These are phyloP conservation scores for Apotomis capreana DNA, from an alignment of 2,888 invertebrate species.

Conservation along the genomic window DNA sequence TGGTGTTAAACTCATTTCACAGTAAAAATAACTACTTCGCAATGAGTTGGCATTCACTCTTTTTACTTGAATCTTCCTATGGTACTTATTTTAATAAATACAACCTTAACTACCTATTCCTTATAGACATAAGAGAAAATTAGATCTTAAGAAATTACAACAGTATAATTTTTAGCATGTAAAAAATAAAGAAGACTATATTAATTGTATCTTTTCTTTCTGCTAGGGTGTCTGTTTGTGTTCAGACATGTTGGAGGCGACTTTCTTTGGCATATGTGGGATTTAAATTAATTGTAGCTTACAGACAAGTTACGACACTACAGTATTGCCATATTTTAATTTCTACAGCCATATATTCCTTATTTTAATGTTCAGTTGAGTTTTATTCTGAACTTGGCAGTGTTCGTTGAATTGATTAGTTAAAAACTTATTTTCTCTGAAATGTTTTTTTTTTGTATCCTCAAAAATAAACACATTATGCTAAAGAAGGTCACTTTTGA, in stretches of 20 bases:
- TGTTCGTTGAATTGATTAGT: too few species aligned
- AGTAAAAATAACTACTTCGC: too few species aligned
- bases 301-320: too few species aligned
- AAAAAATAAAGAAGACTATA: constrained; percentile 68
- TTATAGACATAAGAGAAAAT: constrained; percentile 35
- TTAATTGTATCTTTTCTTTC: constrained; percentile 72
- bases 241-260: constrained; percentile 80
- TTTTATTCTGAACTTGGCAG: too few species aligned
- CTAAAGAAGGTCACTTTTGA: constrained; percentile 74
- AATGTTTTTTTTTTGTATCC: too few species aligned
- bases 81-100: too few species aligned
- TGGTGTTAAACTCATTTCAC: constrained; percentile 24
- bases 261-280: constrained; percentile 59
- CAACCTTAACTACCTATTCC: not conserved
- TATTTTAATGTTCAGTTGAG: too few species aligned
- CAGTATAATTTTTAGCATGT: constrained; percentile 48
- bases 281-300: constrained; percentile 11
- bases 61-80: too few species aligned
- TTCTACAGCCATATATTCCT: too few species aligned
- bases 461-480: constrained; percentile 43
- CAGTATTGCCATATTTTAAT: too few species aligned
- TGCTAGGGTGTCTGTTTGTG: constrained; percentile 73
- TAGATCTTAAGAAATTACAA: constrained; percentile 59
- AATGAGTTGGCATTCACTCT: too few species aligned
- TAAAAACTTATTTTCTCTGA: too few species aligned